Evolutionary conservation across 2,888 invertebrate genomes (phyloP), one percentile per base, ranked within the genome.

Genomic region (Strigamia crassipes): DNA sequence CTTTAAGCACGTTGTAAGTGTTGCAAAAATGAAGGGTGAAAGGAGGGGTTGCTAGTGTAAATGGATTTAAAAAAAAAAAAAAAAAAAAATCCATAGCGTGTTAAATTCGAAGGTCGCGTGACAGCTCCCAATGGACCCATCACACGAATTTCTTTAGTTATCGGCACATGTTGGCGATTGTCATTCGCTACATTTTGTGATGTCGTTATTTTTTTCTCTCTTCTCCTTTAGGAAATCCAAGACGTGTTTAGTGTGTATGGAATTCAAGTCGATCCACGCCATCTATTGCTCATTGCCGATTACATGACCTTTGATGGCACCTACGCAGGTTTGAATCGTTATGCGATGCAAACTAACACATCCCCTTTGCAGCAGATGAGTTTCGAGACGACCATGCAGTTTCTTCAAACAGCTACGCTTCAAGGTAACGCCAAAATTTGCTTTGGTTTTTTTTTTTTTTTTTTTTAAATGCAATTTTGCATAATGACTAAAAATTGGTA

Each of bases 351-450:
- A 85, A 91, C 92, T 79, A 94, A 93, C n/a, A 91, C 96, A 0
- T 99, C 99, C 0, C 96, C 98, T 0, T 88, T 99, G 21, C 99
- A 99, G 87, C 97, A 98, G 89, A 99, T 99, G 95, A 96, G 96
- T 0, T 99, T 98, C 87, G 99, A 99, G 88, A 95, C 97, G 0
- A 94, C 96, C 3, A 89, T 96, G 83, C 91, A 91, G 84, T 98
- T 97, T 87, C 89, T 99, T 84, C 92, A 92, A 85, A 92, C 92
- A 82, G 94, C 96, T 0, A 92, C 94, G 0, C 88, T 93, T 5
- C 88, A 89, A 86, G 92, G 92, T 90, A 87, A 86, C 85, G 34
- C 23, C 78, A 18, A 77, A 34, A n/a, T 23, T n/a, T n/a, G n/a
- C n/a, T n/a, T n/a, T n/a, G n/a, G 2, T 0, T 8, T 77, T 77